Base-by-base conservation (phyloP, 2,888 invertebrate genomes). In the Willowsia nigromaculata region DNA sequence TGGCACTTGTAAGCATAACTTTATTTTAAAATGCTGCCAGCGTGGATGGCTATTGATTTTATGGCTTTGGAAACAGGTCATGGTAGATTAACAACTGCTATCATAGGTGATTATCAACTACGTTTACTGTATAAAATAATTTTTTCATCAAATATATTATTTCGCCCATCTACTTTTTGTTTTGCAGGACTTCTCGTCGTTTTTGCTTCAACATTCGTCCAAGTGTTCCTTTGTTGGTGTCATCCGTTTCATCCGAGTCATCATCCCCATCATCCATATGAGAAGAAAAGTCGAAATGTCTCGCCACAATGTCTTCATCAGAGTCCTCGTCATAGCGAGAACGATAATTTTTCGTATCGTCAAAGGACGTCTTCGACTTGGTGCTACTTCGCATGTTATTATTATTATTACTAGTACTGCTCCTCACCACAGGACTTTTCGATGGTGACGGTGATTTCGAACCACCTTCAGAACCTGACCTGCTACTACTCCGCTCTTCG, bases 151-250 rank as follows among this genome's bases (percentile, higher is more conserved):
- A n/a, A n/a, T n/a, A n/a, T n/a, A 13, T 15, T 15, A 62, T 18
- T 18, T 27, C 30, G 7, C 27, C 1, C 3, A 27, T 56, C 25
- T 85, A 85, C 40, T 90, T 84, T 47, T 78, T 90, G 43, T 91
- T 88, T 18, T 89, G 50, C 30, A 92, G 53, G 71, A 92, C 90
- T 82, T 92, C 86, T n/a, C 90, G 85, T 30, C 90, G 83, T 47
- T 90, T 92, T 27, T 90, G 62, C 43, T 89, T 91, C 74, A 93
- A 25, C 91, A 91, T 89, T 88, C 87, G 82, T 56, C 91, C 90
- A 4, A 93, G 83, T 9, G 93, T 93, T 0, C 91, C 91, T 37
- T 88, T 88, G 37, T 86, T 65, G 11, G 88, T 83, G 53, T 90
- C 91, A 80, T 90, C 88, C 6, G 81, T 80, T 13, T 76, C 87